These are phyloP conservation scores for Peromyscus leucopus DNA, from an alignment of 2,113 vertebrate genomes.

Conservation along the genomic window DNA sequence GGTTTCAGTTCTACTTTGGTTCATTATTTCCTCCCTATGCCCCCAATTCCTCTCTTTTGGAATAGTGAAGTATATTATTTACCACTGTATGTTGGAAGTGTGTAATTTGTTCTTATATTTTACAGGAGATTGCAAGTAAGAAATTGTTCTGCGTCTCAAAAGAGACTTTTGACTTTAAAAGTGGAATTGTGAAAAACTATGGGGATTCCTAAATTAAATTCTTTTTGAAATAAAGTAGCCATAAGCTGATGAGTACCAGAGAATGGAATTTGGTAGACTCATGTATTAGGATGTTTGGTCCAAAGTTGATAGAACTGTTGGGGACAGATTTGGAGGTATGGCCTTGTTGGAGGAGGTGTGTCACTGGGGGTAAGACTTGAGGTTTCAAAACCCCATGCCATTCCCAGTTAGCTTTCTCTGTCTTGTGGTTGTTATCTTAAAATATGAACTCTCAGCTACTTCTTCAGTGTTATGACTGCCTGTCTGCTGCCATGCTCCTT, in stretches of 20 bases:
- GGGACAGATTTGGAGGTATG: not conserved
- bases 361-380: not conserved
- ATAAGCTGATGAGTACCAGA: not conserved
- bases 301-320: not conserved
- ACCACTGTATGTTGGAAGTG: not conserved
- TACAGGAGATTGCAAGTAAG: not conserved
- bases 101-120: not conserved
- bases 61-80: not conserved
- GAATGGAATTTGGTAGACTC: not conserved
- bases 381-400: not conserved
- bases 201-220: not conserved
- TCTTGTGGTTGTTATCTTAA: not conserved
- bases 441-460: not conserved
- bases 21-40: not conserved
- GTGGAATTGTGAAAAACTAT: not conserved
- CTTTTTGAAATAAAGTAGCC: not conserved
- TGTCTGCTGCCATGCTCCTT: not conserved
- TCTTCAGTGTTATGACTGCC: not conserved
- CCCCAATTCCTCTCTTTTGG: not conserved
- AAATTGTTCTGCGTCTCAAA: not conserved
- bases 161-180: not conserved
- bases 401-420: not conserved
- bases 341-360: not conserved
- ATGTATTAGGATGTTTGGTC: not conserved
- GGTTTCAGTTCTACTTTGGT: not conserved